Percentiles rank a stretch among this genome's conserved stretches.
phyloP scores from a whole-genome alignment of 2,888 invertebrate species.

The Hyposoter didymator region DNA sequence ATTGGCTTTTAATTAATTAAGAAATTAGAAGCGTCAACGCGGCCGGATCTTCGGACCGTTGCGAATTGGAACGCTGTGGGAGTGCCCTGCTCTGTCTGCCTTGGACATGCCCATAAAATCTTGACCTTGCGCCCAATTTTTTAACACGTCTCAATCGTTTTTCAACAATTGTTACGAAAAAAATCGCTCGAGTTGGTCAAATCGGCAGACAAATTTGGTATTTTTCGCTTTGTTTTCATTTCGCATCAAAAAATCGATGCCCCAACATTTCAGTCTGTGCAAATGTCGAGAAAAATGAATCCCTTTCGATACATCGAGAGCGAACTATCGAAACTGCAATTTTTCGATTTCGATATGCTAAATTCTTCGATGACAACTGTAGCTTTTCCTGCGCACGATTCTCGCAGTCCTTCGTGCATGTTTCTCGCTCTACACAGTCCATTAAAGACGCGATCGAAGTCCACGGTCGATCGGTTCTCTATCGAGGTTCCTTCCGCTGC shows the following conservation, averaged over 20 bases:
- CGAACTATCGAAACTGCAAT: background rate
- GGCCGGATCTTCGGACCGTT: conserved; percentile 63
- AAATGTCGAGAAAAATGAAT: too few species aligned
- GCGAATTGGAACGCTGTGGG: conserved; percentile 60
- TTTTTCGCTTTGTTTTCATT: too few species aligned
- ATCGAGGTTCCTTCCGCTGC: conserved; percentile 64
- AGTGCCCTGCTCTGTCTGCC: conserved; percentile 43
- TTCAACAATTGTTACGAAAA: background rate
- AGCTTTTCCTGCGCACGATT: conserved; percentile 22
- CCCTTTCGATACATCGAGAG: too few species aligned
- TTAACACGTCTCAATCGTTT: background rate
- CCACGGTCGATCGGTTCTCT: conserved; percentile 64
- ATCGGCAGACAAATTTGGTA: too few species aligned
- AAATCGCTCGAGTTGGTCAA: background rate
- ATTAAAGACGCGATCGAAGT: conserved; percentile 62
- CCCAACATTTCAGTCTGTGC: too few species aligned
- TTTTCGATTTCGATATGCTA: background rate
- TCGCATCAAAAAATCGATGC: too few species aligned
- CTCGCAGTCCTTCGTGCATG: background rate
- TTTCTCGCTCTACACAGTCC: conserved; percentile 31
- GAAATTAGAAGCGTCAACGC: conserved; percentile 56
- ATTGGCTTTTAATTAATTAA: conserved; percentile 62
- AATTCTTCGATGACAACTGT: background rate
- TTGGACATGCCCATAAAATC: conserved; percentile 48
- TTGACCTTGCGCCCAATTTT: conserved; percentile 56